Evolutionary conservation across 2,888 invertebrate species (phyloP).

Genomic region (Choristoneura rosaceana): DNA sequence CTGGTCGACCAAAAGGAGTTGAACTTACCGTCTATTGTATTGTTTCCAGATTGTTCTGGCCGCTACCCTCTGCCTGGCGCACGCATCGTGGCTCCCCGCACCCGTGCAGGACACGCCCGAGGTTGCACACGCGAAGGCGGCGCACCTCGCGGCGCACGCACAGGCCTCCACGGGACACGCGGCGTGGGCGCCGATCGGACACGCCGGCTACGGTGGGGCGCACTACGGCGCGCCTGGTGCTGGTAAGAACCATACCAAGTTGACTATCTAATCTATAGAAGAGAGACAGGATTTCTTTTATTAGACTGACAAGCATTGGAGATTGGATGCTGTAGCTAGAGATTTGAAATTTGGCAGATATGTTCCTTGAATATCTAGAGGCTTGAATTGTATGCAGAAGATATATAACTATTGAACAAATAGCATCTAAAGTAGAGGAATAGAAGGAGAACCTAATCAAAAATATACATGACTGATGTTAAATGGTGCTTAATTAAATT

Average conservation of each 20-base stretch:
- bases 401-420: too few species aligned
- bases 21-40: neutral
- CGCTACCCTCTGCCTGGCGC: conserved; percentile 80
- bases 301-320: too few species aligned
- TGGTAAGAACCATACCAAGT: conserved; percentile 56
- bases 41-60: conserved; percentile 75
- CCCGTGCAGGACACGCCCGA: conserved; percentile 83
- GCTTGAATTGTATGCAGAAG: too few species aligned
- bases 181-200: conserved; percentile 74
- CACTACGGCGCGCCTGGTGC: conserved; percentile 80
- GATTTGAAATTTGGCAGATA: too few species aligned
- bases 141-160: conserved; percentile 79
- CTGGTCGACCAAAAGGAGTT: neutral
- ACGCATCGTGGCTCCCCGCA: conserved; percentile 82
- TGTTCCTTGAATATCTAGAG: too few species aligned
- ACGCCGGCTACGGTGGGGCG: conserved; percentile 62
- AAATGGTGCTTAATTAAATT: too few species aligned
- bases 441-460: too few species aligned
- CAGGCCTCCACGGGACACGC: conserved; percentile 79
- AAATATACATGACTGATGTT: too few species aligned
- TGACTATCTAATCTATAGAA: neutral
- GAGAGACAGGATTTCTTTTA: too few species aligned
- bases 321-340: too few species aligned
- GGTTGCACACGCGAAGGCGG: conserved; percentile 81
- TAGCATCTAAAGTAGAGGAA: too few species aligned